These are phyloP conservation scores for Acronicta psi DNA, from an alignment of 2,888 invertebrate genomes.

Conservation along the genomic window DNA sequence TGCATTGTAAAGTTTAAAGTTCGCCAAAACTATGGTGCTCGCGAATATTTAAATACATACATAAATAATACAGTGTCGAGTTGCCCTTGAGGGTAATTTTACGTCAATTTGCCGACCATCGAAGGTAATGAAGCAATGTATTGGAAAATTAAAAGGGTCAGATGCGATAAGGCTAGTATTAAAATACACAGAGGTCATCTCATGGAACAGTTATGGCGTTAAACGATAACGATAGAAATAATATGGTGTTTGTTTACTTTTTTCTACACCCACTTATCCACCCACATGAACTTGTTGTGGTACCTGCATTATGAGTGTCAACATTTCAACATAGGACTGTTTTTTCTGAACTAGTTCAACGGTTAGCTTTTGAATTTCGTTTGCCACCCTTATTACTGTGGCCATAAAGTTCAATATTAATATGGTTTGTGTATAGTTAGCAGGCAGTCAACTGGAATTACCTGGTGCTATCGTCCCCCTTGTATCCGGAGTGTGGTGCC, in stretches of 20 bases:
- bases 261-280: conserved; percentile 68
- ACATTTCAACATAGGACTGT: conserved; percentile 58
- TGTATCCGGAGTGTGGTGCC: conserved; percentile 71
- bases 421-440: conserved; percentile 49
- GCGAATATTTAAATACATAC: conserved; percentile 65
- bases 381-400: conserved; percentile 16
- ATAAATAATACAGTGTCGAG: conserved; percentile 53
- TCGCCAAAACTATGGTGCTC: conserved; percentile 76
- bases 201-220: conserved; percentile 43
- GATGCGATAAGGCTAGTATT: conserved; percentile 57
- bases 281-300: conserved; percentile 68
- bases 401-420: conserved; percentile 38
- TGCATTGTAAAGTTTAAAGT: conserved; percentile 75
- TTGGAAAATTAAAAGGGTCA: conserved; percentile 78
- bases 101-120: conserved; percentile 59
- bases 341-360: conserved; percentile 37
- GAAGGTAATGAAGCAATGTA: conserved; percentile 70
- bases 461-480: conserved; percentile 69
- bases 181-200: conserved; percentile 59
- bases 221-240: conserved; percentile 42
- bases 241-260: conserved; percentile 72
- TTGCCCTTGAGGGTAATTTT: conserved; percentile 59
- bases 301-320: conserved; percentile 75
- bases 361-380: conserved; percentile 19
- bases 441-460: conserved; percentile 70